These are phyloP conservation scores for Thamnophis elegans DNA, from an alignment of 2,797 vertebrate species.

Conservation along the genomic window DNA sequence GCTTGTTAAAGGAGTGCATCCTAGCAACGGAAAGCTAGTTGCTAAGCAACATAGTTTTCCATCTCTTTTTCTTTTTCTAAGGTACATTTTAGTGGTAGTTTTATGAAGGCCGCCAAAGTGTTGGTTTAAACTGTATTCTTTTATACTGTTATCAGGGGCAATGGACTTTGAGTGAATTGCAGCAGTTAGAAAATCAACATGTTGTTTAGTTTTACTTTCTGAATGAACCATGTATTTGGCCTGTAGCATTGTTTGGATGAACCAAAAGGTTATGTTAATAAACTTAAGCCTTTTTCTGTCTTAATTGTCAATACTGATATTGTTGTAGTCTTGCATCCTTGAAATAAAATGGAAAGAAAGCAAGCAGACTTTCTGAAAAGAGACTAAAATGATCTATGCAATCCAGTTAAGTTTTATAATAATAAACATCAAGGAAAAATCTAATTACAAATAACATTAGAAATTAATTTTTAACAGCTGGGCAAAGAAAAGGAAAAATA, in stretches of 20 bases:
- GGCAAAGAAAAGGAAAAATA: neutral
- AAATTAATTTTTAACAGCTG: neutral
- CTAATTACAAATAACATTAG: neutral
- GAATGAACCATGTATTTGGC: constrained; percentile 55
- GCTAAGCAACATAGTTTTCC: constrained; percentile 78
- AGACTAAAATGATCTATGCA: neutral
- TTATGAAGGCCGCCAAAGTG: constrained; percentile 60
- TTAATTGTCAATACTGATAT: neutral
- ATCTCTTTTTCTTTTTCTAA: constrained; percentile 73
- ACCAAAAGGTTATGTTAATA: constrained; percentile 47
- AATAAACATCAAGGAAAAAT: constrained; percentile 1
- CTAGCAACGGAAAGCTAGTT: constrained; percentile 83
- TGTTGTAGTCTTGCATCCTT: constrained; percentile 7
- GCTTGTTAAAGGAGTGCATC: constrained; percentile 81
- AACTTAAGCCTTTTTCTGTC: neutral
- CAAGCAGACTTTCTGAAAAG: constrained; percentile 15
- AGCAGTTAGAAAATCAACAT: constrained; percentile 73
- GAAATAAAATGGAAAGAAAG: constrained; percentile 15
- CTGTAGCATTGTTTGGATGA: constrained; percentile 49
- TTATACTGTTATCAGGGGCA: constrained; percentile 66
- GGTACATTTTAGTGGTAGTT: constrained; percentile 66
- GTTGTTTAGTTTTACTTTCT: constrained; percentile 61
- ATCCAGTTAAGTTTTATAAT: neutral
- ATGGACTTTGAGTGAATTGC: constrained; percentile 65
- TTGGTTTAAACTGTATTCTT: constrained; percentile 72